Evolutionary conservation across 2,888 invertebrate species (phyloP), one percentile per base, ranked within the genome.

Genomic region (Acanthacorydalis orientalis): DNA sequence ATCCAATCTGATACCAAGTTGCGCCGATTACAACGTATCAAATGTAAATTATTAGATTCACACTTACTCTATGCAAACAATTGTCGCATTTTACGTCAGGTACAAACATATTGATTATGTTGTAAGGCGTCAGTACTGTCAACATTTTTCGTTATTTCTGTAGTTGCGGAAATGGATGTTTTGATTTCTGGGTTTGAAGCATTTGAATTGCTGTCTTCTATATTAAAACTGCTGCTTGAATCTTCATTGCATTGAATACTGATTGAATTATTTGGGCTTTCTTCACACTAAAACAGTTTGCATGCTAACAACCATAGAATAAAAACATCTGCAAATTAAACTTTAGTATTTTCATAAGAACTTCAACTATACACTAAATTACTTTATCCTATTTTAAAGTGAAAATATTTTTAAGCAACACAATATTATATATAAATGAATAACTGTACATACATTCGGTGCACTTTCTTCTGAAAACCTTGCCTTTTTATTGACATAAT

Each of bases 191-290:
- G 33, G 11, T 40, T 45, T 2, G 50, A 46, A 9, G 44, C 44
- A 31, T 43, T 45, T 10, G 48, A 48, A 31, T 49, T 23, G 23
- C 23, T 46, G 8, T 45, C 48, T n/a, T 60, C 60, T 31, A 62
- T 60, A 16, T 54, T 56, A 7, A 62, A 53, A 52, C 65, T 63
- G 52, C 64, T 64, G 55, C 66, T 68, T 7, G 70, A 70, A 56
- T 70, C 70, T 45, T 69, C 68, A 49, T 64, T 64, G 53, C 63
- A 61, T 50, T 60, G 62, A 33, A 65, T 53, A 9, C 50, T 55
- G 9, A 57, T 54, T 7, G 68, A 68, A 50, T 60, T 61, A 51
- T 65, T 67, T n/a, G 68, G 67, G 51, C 64, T 64, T 38, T 68
- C 68, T 53, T 68, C 68, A 51, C 60, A 67, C 68, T 68, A 54